Evolutionary conservation across 92 coral and sea anemone species (phyloP).

Genomic region (Isaurus tuberculatus): DNA sequence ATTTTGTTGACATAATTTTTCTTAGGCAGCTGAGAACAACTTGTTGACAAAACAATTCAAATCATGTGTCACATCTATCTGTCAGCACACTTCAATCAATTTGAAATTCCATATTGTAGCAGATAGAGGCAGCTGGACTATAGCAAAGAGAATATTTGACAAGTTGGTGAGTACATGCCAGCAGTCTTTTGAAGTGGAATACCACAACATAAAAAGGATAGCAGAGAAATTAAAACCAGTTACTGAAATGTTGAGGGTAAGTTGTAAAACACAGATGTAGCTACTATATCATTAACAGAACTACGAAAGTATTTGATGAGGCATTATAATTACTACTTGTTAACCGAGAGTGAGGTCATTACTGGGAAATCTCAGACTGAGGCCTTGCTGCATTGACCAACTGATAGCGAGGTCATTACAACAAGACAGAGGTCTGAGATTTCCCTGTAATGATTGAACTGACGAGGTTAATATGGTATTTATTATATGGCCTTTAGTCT

Average conservation of each 20-base stretch:
- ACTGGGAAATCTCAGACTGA: too few relatives aligned
- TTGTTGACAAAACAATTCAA: conserved; percentile 62
- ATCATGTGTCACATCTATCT: conserved; percentile 74
- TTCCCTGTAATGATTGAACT: too few relatives aligned
- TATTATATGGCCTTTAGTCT: too few relatives aligned
- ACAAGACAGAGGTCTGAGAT: too few relatives aligned
- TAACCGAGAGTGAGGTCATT: too few relatives aligned
- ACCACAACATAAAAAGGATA: conserved; percentile 66
- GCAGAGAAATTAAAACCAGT: conserved; percentile 63
- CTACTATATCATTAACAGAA: too few relatives aligned
- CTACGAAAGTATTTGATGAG: too few relatives aligned
- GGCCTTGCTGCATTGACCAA: too few relatives aligned
- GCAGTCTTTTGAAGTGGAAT: conserved; percentile 55
- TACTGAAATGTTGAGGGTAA: conserved; percentile 70
- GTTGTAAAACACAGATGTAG: not conserved
- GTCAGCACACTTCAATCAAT: conserved; percentile 60
- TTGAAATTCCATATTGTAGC: conserved; percentile 74
- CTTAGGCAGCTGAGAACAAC: conserved; percentile 64
- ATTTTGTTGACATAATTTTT: conserved; percentile 52
- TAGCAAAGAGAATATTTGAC: conserved; percentile 58
- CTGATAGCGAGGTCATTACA: too few relatives aligned
- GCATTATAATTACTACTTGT: too few relatives aligned
- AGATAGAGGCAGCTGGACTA: conserved; percentile 61
- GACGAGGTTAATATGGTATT: too few relatives aligned
- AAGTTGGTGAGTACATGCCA: conserved; percentile 52